Evolutionary conservation across 2,113 vertebrate species (phyloP).

Genomic region (Orientallactaga bullata): DNA sequence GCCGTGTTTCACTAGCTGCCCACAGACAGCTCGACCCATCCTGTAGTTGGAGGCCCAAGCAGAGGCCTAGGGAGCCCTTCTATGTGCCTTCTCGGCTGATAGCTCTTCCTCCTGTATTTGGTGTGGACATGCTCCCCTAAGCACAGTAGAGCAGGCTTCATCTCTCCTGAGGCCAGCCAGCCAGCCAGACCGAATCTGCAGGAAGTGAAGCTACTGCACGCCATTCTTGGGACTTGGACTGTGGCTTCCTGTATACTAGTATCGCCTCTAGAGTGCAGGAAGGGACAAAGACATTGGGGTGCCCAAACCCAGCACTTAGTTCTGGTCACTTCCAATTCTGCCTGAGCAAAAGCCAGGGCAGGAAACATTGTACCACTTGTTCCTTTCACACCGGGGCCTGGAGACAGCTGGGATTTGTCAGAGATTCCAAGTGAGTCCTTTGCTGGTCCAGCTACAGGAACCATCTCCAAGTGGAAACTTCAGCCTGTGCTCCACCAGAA

Average conservation of each 20-base stretch:
- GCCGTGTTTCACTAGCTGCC: not conserved
- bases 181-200: not conserved
- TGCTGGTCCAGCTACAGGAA: not conserved
- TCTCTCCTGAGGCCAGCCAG: not conserved
- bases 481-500: not conserved
- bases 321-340: not conserved
- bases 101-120: not conserved
- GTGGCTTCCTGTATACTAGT: not conserved
- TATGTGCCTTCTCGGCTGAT: not conserved
- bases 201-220: not conserved
- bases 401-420: constrained; percentile 53
- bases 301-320: not conserved
- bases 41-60: not conserved
- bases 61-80: not conserved
- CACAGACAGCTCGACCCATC: not conserved
- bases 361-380: not conserved
- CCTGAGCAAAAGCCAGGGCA: not conserved
- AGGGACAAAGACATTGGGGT: not conserved
- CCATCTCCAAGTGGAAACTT: constrained; percentile 63
- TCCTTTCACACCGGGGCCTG: not conserved
- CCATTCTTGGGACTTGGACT: not conserved
- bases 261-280: not conserved
- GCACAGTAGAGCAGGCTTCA: not conserved
- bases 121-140: not conserved
- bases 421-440: constrained; percentile 24